Percentiles rank a stretch among this genome's conserved stretches.
Evolutionary conservation across 2,113 vertebrate species (phyloP).

Genomic region (Jacana jacana): DNA sequence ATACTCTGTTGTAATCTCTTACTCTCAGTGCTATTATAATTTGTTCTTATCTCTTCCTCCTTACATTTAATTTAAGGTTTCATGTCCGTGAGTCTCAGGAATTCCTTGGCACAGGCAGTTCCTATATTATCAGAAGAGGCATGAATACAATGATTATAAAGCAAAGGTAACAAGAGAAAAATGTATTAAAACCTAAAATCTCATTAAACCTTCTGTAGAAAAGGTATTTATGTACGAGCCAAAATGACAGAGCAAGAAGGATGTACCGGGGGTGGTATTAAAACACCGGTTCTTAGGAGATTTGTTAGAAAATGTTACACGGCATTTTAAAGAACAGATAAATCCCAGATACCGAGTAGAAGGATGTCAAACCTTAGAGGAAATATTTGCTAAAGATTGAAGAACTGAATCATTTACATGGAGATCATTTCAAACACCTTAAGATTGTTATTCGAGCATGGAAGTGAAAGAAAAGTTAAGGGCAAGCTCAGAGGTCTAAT

Average conservation of each 20-base stretch:
- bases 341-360: neutral
- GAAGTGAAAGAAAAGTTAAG: neutral
- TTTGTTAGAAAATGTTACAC: neutral
- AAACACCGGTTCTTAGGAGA: neutral
- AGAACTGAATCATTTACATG: neutral
- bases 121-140: constrained; percentile 5
- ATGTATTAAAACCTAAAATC: constrained; percentile 8
- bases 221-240: neutral
- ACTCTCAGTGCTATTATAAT: constrained; percentile 17
- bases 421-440: neutral
- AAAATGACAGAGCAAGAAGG: neutral
- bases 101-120: constrained; percentile 23
- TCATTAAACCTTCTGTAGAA: neutral
- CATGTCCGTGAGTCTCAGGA: constrained; percentile 18
- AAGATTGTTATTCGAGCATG: neutral
- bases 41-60: constrained; percentile 48
- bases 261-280: neutral
- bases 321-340: constrained; percentile 27
- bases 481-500: neutral
- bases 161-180: neutral
- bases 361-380: neutral
- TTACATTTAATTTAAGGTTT: constrained; percentile 53
- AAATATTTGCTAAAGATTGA: constrained; percentile 31
- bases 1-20: constrained; percentile 20
- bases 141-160: constrained; percentile 16